Evolutionary conservation across 2,888 invertebrate species (phyloP).

Genomic region (Nudaria mundana): DNA sequence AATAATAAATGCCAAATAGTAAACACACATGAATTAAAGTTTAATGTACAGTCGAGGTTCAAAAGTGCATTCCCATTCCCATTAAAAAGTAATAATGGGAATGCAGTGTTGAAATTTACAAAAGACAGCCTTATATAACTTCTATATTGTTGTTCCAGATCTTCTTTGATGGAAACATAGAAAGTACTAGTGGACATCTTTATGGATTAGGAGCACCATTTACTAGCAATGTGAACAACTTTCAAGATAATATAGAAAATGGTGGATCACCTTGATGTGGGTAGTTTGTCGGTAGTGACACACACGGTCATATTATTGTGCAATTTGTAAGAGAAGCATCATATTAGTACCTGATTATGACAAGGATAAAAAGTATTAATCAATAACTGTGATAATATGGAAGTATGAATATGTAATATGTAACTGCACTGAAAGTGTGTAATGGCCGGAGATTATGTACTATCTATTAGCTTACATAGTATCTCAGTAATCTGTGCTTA

Average conservation of each 20-base stretch:
- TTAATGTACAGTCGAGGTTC: too few relatives aligned
- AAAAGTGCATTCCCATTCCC: too few relatives aligned
- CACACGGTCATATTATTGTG: constrained; percentile 28
- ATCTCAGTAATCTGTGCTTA: too few relatives aligned
- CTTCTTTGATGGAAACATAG: constrained; percentile 99
- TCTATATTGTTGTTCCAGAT: constrained; percentile 84
- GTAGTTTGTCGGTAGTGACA: constrained; percentile 21
- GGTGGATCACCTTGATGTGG: constrained; percentile 74
- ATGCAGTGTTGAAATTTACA: background rate
- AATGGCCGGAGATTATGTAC: too few relatives aligned
- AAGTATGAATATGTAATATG: constrained; percentile 13
- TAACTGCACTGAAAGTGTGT: constrained; percentile 7
- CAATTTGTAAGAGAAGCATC: constrained; percentile 27
- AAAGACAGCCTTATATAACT: too few relatives aligned
- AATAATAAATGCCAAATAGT: too few relatives aligned
- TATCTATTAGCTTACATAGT: too few relatives aligned
- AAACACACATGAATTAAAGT: too few relatives aligned
- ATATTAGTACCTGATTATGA: constrained; percentile 28
- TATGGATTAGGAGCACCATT: constrained; percentile 96
- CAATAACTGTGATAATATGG: constrained; percentile 35
- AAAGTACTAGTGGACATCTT: constrained; percentile 97
- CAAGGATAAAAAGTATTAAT: constrained; percentile 15
- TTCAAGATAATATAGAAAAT: constrained; percentile 85
- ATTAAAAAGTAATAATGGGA: too few relatives aligned
- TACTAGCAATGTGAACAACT: constrained; percentile 87